Evolutionary conservation across 2,113 vertebrate genomes (phyloP), one percentile per base, ranked within the genome.

Genomic region (Cariama cristata): DNA sequence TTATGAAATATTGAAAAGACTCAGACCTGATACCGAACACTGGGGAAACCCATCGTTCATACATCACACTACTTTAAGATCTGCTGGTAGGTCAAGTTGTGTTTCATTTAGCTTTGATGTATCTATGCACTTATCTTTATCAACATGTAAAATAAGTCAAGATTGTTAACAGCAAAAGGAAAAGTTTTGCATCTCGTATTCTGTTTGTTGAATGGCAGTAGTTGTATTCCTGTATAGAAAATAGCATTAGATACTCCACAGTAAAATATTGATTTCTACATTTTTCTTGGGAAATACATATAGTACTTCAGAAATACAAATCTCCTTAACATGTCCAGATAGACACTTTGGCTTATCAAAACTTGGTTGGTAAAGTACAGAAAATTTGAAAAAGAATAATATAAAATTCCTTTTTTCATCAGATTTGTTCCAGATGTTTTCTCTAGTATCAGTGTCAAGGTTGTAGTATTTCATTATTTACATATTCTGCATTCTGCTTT

Each of bases 1-100:
- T 81, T 26, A 42, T 40, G 23, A 75, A 86, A 71, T 55, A 45
- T 9, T 60, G 27, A 45, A 85, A 79, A 58, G 49, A 52, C 23
- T 68, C 30, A 40, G 44, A 47, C 0, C 4, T 59, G 9, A 47
- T 47, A 81, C 2, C 1, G 0, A 88, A 72, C 52, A 58, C 8
- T 19, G 12, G 10, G 20, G 28, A 94, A 92, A 71, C 6, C 28
- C 22, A 52, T 11, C 30, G 17, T 8, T 90, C 53, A 77, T 42
- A n/a, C n/a, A n/a, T n/a, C 13, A 71, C 2, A 30, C 5, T 42
- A 33, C 26, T 73, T 91, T 62, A 73, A 87, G 14, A 60, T 28
- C 24, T 66, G 21, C 28, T 80, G 35, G 16, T 42, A 28, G 24
- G 17, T 73, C 9, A 83, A 52, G 16, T 4, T 28, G 7, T 8